Base-by-base conservation (phyloP, 2,797 vertebrate genomes). In the Acanthurus leucopareius region DNA sequence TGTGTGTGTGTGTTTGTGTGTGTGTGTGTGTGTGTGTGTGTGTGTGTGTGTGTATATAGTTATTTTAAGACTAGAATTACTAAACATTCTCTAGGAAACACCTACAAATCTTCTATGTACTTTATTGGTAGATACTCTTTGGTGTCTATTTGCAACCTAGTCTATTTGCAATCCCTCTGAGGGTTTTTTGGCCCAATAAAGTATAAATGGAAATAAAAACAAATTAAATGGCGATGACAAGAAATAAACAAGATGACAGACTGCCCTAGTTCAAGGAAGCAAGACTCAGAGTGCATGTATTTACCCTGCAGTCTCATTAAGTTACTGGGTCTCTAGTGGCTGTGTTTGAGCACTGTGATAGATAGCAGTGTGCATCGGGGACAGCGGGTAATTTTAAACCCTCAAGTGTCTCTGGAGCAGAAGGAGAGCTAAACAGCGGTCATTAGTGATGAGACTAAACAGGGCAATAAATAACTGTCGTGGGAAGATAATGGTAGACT, bases 381-480 rank as follows among this genome's bases (percentile, higher is more conserved):
- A 91, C 65, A 6, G 61, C 35, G 72, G 67, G 74, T 88, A 93
- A 90, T 82, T 91, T 93, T 92, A 91, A 89, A 91, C 80, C 58
- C 69, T 49, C 28, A 4, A 13, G 59, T 71, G 78, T 76, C 79
- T 75, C 86, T 73, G 52, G 86, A 92, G 47, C 64, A 22, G 69
- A 60, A 19, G 25, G 54, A 78, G 80, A 16, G 72, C 78, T 86
- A 71, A 90, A 90, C 90, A 86, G 80, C 59, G 86, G 92, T 93
- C 93, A 95, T 95, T 94, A 94, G 92, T 72, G 73, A 74, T 38
- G 72, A 77, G 51, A 79, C 84, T 86, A 87, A 91, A 91, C 85
- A 84, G 86, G 49, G 69, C 58, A 68, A 83, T 70, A 64, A 84
- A 63, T 63, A 54, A 83, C 44, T 56, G 80, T 80, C 76, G 4